These are phyloP conservation scores for Nezara viridula DNA, from an alignment of 2,888 invertebrate genomes.

Conservation along the genomic window DNA sequence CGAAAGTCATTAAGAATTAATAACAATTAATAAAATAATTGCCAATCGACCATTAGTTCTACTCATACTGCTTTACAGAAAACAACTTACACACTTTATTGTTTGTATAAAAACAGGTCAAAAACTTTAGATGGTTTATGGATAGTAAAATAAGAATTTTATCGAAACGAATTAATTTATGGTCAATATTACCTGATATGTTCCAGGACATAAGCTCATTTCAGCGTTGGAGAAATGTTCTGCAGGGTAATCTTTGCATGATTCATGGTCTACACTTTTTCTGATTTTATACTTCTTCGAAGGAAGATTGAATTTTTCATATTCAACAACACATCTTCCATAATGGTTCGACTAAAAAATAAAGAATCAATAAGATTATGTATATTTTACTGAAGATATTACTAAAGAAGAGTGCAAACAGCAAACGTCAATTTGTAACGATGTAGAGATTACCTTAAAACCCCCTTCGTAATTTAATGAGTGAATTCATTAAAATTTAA, in stretches of 20 bases:
- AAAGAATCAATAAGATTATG: not conserved
- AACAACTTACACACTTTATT: too few species aligned
- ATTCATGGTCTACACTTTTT: constrained; percentile 69
- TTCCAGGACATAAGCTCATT: constrained; percentile 68
- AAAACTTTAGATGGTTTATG: too few species aligned
- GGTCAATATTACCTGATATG: constrained; percentile 68
- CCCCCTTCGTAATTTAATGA: not conserved
- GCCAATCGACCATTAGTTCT: too few species aligned
- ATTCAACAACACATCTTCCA: constrained; percentile 69
- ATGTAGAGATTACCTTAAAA: not conserved
- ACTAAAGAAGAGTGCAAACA: not conserved
- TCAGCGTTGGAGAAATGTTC: constrained; percentile 68
- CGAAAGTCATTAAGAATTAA: too few species aligned
- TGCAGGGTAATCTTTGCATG: constrained; percentile 66
- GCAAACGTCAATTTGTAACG: too few species aligned
- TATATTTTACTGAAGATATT: not conserved
- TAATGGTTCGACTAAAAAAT: constrained; percentile 68
- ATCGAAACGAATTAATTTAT: not conserved
- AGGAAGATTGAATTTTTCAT: constrained; percentile 64
- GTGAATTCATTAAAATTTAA: not conserved
- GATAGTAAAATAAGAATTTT: not conserved
- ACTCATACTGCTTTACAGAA: too few species aligned
- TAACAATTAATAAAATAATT: too few species aligned
- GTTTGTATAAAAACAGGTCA: too few species aligned
- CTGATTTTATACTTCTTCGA: constrained; percentile 66